phyloP scores from a whole-genome alignment of 2,888 invertebrate species.

The Ferrisia virgata region DNA sequence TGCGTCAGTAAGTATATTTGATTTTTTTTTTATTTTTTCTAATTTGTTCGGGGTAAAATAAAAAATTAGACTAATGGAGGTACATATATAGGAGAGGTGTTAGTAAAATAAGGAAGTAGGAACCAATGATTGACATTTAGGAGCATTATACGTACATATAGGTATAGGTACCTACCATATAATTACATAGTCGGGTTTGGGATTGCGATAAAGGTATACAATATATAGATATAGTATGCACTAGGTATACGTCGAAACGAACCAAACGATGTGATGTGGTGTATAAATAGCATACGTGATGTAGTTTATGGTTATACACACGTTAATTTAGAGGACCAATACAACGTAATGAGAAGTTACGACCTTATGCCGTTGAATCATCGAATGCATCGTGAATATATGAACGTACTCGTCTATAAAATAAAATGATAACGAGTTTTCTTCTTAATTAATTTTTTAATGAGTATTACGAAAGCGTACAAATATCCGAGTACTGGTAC shows the following conservation, averaged over 20 bases:
- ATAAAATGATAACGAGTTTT: background rate
- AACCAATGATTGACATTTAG: constrained; percentile 2
- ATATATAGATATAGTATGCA: background rate
- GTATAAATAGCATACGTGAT: background rate
- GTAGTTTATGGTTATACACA: background rate
- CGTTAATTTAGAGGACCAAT: background rate
- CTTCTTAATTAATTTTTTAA: constrained; percentile 1
- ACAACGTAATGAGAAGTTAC: background rate
- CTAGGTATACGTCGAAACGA: background rate
- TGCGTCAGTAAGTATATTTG: constrained; percentile 15
- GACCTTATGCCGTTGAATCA: background rate
- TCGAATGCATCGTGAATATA: background rate
- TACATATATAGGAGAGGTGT: background rate
- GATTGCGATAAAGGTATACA: background rate
- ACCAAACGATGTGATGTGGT: background rate
- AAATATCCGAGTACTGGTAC: background rate
- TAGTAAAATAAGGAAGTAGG: background rate
- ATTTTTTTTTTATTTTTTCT: constrained; percentile 16
- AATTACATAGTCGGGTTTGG: background rate
- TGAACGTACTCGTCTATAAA: background rate
- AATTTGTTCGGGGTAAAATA: background rate
- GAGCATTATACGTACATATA: background rate
- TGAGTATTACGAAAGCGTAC: background rate
- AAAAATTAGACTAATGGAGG: background rate
- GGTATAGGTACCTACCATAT: no score